Evolutionary conservation across 2,797 vertebrate species (phyloP), one percentile per base, ranked within the genome.

Genomic region (Anas bahamensis): DNA sequence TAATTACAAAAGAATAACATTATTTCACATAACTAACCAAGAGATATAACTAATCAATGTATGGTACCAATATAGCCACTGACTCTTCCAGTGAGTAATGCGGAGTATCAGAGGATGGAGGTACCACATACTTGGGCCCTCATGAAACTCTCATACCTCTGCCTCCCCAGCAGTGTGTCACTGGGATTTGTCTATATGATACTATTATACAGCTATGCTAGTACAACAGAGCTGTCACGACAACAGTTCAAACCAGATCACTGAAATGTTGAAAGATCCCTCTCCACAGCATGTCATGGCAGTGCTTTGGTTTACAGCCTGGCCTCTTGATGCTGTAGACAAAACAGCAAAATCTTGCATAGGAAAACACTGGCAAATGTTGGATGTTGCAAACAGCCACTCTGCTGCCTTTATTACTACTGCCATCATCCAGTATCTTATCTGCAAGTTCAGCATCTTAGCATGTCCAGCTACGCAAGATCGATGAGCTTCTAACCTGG

Each of bases 271-370:
- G 55, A 18, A 60, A 80, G 26, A 24, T 11, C 14, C 2, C 3
- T 66, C 60, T 42, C 13, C 33, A 1, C 2, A 0, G 6, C 18
- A 22, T 13, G 4, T 21, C 4, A 5, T 17, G 33, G 48, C 17
- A 50, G n/a, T 15, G 16, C 50, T 70, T 22, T 31, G 22, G 6
- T 71, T 80, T 77, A 26, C 21, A 68, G 17, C 6, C 26, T 83
- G 37, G 15, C 66, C 10, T 80, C 24, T 52, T 29, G 23, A 19
- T 10, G 29, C 44, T 68, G 16, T 21, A 42, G 35, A 31, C 35
- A 33, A 23, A 29, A 79, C 13, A 77, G 44, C 8, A 57, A 53
- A 83, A 35, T 48, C 26, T 24, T 77, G 13, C n/a, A 69, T 1
- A 44, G 18, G 13, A 39, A 35, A 76, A 63, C 35, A 4, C 17